Percentiles rank a stretch among this genome's conserved stretches.
phyloP scores from a whole-genome alignment of 2,113 vertebrate species.

The Anser cygnoides region DNA sequence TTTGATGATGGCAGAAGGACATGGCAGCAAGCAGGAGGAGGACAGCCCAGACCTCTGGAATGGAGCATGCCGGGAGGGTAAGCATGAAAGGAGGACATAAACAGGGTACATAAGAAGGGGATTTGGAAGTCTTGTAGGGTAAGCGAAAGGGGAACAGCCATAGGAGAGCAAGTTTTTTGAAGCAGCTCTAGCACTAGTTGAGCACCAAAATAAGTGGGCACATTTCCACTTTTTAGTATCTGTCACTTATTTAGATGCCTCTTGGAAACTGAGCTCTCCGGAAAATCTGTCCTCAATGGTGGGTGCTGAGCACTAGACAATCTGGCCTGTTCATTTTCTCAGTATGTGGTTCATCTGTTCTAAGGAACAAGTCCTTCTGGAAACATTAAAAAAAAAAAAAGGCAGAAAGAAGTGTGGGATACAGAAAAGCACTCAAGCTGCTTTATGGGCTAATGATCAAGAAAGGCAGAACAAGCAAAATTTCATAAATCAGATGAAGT shows the following conservation, averaged over 20 bases:
- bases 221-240: slow-evolving; percentile 51
- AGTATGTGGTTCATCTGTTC: slow-evolving; percentile 58
- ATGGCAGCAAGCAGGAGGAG: neutral
- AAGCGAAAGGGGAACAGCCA: neutral
- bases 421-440: slow-evolving; percentile 36
- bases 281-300: slow-evolving; percentile 50
- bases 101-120: neutral
- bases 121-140: neutral
- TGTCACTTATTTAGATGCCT: slow-evolving; percentile 54
- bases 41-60: neutral
- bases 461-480: slow-evolving; percentile 18
- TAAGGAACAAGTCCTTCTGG: slow-evolving; percentile 66
- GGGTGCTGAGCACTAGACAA: slow-evolving; percentile 58
- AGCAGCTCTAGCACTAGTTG: slow-evolving; percentile 29
- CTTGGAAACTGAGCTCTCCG: slow-evolving; percentile 47
- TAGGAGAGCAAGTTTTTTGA: neutral
- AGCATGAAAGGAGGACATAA: neutral
- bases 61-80: neutral
- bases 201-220: slow-evolving; percentile 43
- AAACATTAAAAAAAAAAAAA: neutral
- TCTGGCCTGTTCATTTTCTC: slow-evolving; percentile 52
- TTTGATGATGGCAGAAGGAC: neutral
- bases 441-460: slow-evolving; percentile 2
- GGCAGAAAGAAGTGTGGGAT: slow-evolving; percentile 11
- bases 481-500: neutral